Percentiles rank a stretch among this genome's conserved stretches.
Evolutionary conservation across 2,113 vertebrate genomes (phyloP).

Genomic region (Lophochroa leadbeateri): DNA sequence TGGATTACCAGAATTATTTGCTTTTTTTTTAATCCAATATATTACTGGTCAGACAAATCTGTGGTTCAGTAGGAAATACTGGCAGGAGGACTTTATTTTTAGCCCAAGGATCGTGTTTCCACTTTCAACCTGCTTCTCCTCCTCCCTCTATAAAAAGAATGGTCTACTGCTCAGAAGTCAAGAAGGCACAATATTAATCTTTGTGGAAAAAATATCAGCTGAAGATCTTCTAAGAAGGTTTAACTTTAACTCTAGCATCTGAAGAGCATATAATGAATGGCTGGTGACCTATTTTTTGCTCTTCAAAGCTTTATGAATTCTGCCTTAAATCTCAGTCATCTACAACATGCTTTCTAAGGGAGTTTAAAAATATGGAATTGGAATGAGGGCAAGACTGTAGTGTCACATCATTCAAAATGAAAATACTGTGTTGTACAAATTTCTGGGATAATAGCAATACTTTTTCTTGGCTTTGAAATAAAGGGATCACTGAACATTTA

Average conservation of each 20-base stretch:
- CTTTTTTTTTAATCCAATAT: not conserved
- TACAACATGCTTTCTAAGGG: not conserved
- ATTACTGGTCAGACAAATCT: not conserved
- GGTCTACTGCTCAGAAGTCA: not conserved
- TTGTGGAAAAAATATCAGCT: not conserved
- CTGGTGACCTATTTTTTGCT: slow-evolving; percentile 29
- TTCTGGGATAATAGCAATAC: slow-evolving; percentile 1
- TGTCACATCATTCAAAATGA: slow-evolving; percentile 7
- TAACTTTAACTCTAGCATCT: slow-evolving; percentile 1
- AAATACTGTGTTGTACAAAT: not conserved
- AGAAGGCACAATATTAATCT: not conserved
- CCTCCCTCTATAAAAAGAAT: fast-evolving
- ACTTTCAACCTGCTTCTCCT: not conserved
- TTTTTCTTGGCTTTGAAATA: not conserved
- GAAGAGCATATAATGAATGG: slow-evolving; percentile 3
- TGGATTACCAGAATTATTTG: not conserved
- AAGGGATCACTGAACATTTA: not conserved
- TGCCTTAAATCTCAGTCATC: slow-evolving; percentile 26
- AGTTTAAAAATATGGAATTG: slow-evolving; percentile 26
- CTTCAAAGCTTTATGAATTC: slow-evolving; percentile 29
- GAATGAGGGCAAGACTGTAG: slow-evolving; percentile 1
- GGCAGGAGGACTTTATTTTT: not conserved
- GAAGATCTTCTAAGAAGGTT: slow-evolving; percentile 1
- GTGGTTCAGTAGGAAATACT: not conserved
- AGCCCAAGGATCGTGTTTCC: not conserved